Conservation (phyloP, 1,140 invertebrate genomes). For the Mycetomoellerius zeteki region DNA sequence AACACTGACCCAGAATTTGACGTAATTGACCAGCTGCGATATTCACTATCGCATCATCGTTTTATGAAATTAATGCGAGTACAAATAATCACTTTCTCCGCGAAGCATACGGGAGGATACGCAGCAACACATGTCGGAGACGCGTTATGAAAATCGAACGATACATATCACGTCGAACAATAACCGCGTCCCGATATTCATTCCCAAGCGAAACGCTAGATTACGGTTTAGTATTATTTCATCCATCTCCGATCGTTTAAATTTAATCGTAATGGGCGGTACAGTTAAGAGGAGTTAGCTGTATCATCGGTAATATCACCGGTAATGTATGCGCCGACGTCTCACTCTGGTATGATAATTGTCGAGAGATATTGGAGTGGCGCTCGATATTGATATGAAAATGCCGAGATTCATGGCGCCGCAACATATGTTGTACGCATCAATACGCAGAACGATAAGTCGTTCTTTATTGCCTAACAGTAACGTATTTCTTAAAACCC, state of each 20-base stretch:
- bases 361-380: not conserved
- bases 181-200: slow-evolving; percentile 17
- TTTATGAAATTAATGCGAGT: slow-evolving; percentile 4
- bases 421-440: slow-evolving; percentile 44
- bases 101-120: not conserved
- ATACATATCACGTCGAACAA: not conserved
- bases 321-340: slow-evolving; percentile 52
- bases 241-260: slow-evolving; percentile 26
- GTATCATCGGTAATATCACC: slow-evolving; percentile 53
- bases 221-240: slow-evolving; percentile 44
- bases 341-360: slow-evolving; percentile 52
- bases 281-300: slow-evolving; percentile 62
- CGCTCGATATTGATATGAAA: slow-evolving; percentile 45
- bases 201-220: slow-evolving; percentile 21
- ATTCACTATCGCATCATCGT: not conserved
- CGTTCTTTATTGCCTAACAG: slow-evolving; percentile 74
- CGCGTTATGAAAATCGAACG: slow-evolving; percentile 8
- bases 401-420: slow-evolving; percentile 44
- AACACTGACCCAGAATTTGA: slow-evolving; percentile 8
- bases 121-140: not conserved
- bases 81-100: slow-evolving; percentile 41
- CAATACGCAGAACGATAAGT: slow-evolving; percentile 64
- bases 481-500: slow-evolving; percentile 69
- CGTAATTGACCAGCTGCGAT: not conserved
- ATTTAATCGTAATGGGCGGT: slow-evolving; percentile 59